phyloP scores from a whole-genome alignment of 2,113 vertebrate species.

The Mormyrus lacerda region DNA sequence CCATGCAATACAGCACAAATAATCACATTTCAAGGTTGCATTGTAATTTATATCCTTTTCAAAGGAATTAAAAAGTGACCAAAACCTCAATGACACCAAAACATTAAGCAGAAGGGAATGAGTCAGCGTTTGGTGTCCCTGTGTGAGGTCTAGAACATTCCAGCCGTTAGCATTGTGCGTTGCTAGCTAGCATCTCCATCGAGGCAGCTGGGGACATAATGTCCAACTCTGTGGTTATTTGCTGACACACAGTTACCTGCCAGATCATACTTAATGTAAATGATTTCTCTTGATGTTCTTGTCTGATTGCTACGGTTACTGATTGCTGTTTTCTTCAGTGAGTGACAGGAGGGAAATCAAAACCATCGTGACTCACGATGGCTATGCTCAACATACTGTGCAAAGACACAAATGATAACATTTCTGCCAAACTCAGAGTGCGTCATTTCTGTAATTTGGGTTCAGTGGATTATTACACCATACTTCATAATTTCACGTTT shows the following conservation, averaged over 20 bases:
- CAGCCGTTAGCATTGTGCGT: neutral
- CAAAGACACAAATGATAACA: neutral
- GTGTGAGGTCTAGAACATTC: conserved; percentile 27
- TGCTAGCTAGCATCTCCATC: neutral
- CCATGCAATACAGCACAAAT: conserved; percentile 45
- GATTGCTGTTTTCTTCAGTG: neutral
- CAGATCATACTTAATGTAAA: neutral
- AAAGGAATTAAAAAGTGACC: conserved; percentile 47
- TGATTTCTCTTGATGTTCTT: neutral
- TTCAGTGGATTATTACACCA: neutral
- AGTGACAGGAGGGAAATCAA: neutral
- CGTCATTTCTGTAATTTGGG: neutral
- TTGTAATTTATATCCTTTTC: conserved; percentile 52
- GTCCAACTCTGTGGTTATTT: neutral
- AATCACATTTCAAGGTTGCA: conserved; percentile 52
- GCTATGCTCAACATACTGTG: neutral
- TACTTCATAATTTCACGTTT: neutral
- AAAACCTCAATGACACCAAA: conserved; percentile 45
- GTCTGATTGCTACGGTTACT: neutral
- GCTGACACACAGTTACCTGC: neutral
- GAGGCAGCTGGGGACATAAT: neutral
- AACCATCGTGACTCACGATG: neutral
- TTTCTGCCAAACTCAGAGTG: neutral
- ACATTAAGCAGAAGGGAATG: conserved; percentile 39
- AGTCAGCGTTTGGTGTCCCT: conserved; percentile 38